phyloP scores from a whole-genome alignment of 2,888 invertebrate species.

The Agrilus mali region DNA sequence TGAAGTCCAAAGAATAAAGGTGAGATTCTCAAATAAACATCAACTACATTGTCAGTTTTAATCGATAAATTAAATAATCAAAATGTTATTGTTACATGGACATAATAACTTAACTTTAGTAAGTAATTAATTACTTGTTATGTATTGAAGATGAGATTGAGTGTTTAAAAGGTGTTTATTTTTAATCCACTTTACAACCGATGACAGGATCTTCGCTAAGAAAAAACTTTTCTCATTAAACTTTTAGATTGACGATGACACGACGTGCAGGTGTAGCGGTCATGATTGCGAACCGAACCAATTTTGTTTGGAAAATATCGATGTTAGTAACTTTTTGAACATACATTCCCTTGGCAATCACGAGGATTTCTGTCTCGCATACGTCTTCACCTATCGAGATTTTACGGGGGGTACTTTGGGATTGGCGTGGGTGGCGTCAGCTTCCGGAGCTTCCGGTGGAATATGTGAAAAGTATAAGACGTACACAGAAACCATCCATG shows the following conservation, averaged over 20 bases:
- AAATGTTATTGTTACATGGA: too few relatives aligned
- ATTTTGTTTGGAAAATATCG: slow-evolving; percentile 94
- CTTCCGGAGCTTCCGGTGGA: slow-evolving; percentile 94
- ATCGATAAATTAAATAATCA: too few relatives aligned
- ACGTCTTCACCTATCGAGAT: slow-evolving; percentile 95
- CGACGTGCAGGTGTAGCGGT: slow-evolving; percentile 52
- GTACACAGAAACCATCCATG: slow-evolving; percentile 90
- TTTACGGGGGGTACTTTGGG: slow-evolving; percentile 97
- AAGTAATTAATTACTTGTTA: not conserved
- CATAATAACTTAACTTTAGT: not conserved
- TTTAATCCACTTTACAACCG: slow-evolving; percentile 21
- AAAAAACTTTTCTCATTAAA: slow-evolving; percentile 7
- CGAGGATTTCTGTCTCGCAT: slow-evolving; percentile 98
- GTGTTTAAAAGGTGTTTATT: not conserved
- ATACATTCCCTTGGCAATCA: slow-evolving; percentile 95
- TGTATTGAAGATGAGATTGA: too few relatives aligned
- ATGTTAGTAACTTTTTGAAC: slow-evolving; percentile 97
- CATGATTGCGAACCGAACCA: slow-evolving; percentile 61
- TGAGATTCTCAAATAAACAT: slow-evolving; percentile 22
- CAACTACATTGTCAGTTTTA: not conserved
- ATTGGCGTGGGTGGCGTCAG: slow-evolving; percentile 97
- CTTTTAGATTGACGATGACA: slow-evolving; percentile 81
- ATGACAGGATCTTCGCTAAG: not conserved
- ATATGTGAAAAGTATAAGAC: slow-evolving; percentile 97
- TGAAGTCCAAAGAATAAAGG: slow-evolving; percentile 82